Percentiles rank a stretch among this genome's conserved stretches.
Evolutionary conservation across 2,797 vertebrate genomes (phyloP).

Genomic region (Caiman crocodilus): DNA sequence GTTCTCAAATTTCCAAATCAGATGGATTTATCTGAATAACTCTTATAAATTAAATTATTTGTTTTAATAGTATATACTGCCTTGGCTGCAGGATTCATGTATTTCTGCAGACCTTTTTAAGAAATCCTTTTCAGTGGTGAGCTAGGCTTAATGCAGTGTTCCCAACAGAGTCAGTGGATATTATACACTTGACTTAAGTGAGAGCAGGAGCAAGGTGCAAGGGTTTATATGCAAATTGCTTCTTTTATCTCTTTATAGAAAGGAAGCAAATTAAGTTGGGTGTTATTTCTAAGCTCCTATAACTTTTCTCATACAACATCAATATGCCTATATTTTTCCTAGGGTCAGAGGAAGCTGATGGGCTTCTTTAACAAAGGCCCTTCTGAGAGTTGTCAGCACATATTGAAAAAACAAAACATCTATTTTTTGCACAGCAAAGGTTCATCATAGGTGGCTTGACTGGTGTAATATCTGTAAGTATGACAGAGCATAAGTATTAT

Average conservation of each 20-base stretch:
- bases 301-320: not conserved
- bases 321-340: conserved; percentile 29
- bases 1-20: not conserved
- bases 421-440: not conserved
- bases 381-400: conserved; percentile 48
- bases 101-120: not conserved
- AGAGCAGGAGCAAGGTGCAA: not conserved
- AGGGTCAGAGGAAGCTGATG: conserved; percentile 19
- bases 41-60: not conserved
- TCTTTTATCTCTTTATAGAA: not conserved
- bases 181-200: not conserved
- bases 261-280: not conserved
- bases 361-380: conserved; percentile 8
- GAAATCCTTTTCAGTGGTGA: not conserved
- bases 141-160: not conserved
- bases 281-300: not conserved
- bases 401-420: not conserved
- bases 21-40: not conserved
- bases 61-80: not conserved
- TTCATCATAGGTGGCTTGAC: not conserved
- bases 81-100: not conserved
- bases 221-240: not conserved
- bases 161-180: not conserved
- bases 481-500: conserved; percentile 23
- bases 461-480: not conserved